These are phyloP conservation scores for Phalacrocorax pelagicus DNA, from an alignment of 2,113 vertebrate genomes.

Conservation along the genomic window DNA sequence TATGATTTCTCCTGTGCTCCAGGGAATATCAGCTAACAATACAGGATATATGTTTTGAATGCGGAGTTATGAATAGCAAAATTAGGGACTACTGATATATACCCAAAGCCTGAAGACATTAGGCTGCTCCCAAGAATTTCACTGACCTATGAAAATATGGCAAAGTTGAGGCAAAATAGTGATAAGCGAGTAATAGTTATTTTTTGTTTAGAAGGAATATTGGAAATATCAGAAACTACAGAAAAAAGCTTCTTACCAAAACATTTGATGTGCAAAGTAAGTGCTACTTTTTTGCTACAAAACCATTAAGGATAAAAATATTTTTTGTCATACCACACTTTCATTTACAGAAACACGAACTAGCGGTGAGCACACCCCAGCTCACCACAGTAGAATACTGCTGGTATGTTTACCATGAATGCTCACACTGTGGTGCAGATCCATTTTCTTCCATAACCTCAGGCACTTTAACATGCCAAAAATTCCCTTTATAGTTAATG, in stretches of 20 bases:
- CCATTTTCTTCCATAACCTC: not conserved
- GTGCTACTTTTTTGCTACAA: not conserved
- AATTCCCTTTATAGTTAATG: not conserved
- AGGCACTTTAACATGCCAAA: not conserved
- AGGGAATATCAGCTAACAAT: not conserved
- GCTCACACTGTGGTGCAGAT: not conserved
- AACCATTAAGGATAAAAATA: not conserved
- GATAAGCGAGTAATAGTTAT: not conserved
- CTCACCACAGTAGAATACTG: not conserved
- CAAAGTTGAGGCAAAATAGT: not conserved
- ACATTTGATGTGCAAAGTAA: not conserved
- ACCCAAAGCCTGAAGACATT: not conserved
- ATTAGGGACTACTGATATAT: not conserved
- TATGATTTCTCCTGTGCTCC: not conserved
- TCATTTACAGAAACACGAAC: not conserved
- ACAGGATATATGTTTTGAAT: not conserved
- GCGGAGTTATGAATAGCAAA: not conserved
- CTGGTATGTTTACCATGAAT: not conserved
- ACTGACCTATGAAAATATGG: not conserved
- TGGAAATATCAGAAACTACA: not conserved
- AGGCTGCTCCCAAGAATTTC: not conserved
- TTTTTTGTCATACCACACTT: not conserved
- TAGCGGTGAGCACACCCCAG: not conserved
- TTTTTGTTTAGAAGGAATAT: not conserved
- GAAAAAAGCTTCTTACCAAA: not conserved